Base-by-base conservation (phyloP, 2,888 invertebrate species). In the Schrankia costaestrigalis region DNA sequence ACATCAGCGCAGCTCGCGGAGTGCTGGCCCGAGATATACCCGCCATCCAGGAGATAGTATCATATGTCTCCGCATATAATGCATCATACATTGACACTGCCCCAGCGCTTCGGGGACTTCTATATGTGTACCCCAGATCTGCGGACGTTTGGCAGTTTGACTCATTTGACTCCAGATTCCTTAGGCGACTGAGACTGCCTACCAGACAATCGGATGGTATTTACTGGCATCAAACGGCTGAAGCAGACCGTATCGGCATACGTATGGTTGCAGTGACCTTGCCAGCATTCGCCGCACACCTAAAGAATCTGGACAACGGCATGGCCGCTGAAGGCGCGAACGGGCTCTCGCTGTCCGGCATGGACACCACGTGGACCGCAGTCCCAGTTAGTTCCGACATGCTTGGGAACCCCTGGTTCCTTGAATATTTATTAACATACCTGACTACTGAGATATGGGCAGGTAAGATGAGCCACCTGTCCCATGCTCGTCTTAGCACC, bases 361-460 rank as follows among this genome's bases (percentile, higher is more conserved):
- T 31, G 45, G 31, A 31, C 6, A 36, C 0, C 36, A 31, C 1
- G 19, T 37, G 1, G n/a, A n/a, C n/a, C n/a, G n/a, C n/a, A n/a
- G n/a, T n/a, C n/a, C n/a, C n/a, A n/a, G n/a, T n/a, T n/a, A 31
- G 37, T 13, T 31, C 37, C 3, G 37, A 37, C 11, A 27, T 37
- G 27, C 1, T 37, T 2, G 37, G 37, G 19, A 11, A 23, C 7
- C 37, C 37, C 0, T 37, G 31, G 37, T 7, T 37, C 1, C 11
- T 37, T 3, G 37, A 37, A n/a, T 24, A 19, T 2, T 6, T 32
- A 1, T 5, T 37, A 11, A 19, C 12, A 1, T 23, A 9, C 11
- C 15, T 22, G 0, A 22, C 37, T 3, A 37, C 37, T 0, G 28
- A 15, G 6, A 7, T 37, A 4, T 37, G 31, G 37, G 15, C 31